Base-by-base conservation (phyloP, 1,140 invertebrate genomes). In the Reticulitermes speratus region DNA sequence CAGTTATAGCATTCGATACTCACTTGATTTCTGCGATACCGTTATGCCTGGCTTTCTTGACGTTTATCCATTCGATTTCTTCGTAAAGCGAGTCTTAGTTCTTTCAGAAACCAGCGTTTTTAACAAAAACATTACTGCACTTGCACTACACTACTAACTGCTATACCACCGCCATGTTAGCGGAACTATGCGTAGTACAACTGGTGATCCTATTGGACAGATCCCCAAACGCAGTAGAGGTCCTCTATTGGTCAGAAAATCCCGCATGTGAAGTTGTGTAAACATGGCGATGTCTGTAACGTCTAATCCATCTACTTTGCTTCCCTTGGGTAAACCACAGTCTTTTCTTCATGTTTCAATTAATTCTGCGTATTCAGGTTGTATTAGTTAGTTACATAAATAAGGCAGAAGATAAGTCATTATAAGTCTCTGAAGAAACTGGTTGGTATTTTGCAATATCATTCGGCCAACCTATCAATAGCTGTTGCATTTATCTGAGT, bases 281-380 rank as follows among this genome's bases (percentile, higher is more conserved):
- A 89, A 88, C 85, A 90, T 90, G 89, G 87, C 90, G 16, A 87
- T 90, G 1, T 90, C 90, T 21, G 90, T 91, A 25, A 87, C 90
- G 25, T 89, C 94, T 45, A 96, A 96, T 91, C 95, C 95, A 19
- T 95, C 95, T 14, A 96, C 95, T 23, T 90, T 96, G 52, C 91
- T 96, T 86, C 95, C 95, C 83, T 89, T 96, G 84, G 94, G 94
- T 95, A 90, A 91, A 75, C 30, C 11, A 65, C 16, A 7, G 5
- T 32, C 21, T 75, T 32, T 45, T 48, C 5, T 44, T 6, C 32
- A n/a, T 32, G 0, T 11, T 38, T 75, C 19, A 44, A 25, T 55
- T 25, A 84, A 85, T 45, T 2, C 7, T 59, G 55, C 14, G 21
- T 8, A 3, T 44, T 21, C 19, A 32, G 7, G 21, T 32, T 12